phyloP scores from a whole-genome alignment of 2,113 vertebrate species.

The Hippopotamus amphibius region DNA sequence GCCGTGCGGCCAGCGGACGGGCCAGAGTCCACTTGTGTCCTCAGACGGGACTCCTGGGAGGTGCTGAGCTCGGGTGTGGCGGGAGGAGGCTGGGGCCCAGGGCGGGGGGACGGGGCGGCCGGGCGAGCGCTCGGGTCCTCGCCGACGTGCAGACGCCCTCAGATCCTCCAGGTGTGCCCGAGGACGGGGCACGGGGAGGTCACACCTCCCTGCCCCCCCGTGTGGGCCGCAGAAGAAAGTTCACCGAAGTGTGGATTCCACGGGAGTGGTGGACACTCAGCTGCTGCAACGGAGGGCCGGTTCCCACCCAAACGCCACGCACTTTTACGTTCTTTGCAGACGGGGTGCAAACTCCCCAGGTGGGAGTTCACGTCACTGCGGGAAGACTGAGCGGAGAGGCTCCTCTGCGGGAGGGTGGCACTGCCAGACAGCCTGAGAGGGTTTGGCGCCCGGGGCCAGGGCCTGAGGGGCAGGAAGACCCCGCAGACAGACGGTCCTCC shows the following conservation, averaged over 20 bases:
- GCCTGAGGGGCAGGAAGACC: too few relatives aligned
- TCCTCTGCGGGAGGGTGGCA: background rate
- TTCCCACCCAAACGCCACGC: background rate
- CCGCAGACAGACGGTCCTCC: too few relatives aligned
- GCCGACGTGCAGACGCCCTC: rapidly evolving
- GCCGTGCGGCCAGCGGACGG: background rate
- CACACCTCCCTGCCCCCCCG: background rate
- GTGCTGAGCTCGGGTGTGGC: background rate
- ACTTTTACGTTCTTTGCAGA: background rate
- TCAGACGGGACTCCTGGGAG: background rate
- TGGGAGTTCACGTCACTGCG: background rate
- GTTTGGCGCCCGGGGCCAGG: too few relatives aligned
- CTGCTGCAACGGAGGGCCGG: background rate
- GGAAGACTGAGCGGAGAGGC: background rate
- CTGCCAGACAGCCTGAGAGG: too few relatives aligned
- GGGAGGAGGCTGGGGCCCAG: background rate
- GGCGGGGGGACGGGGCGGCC: background rate
- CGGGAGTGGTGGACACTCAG: background rate
- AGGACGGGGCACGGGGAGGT: too few relatives aligned
- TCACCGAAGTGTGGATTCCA: background rate
- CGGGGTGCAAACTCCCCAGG: background rate
- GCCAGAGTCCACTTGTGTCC: background rate
- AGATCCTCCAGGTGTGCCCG: too few relatives aligned
- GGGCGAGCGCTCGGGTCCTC: background rate
- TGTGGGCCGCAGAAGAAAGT: too few relatives aligned